A percentile compares a stretch with the other conserved stretches of the same genome.
Evolutionary conservation across 2,888 invertebrate species (phyloP).

Genomic region (Leptinotarsa juncta): DNA sequence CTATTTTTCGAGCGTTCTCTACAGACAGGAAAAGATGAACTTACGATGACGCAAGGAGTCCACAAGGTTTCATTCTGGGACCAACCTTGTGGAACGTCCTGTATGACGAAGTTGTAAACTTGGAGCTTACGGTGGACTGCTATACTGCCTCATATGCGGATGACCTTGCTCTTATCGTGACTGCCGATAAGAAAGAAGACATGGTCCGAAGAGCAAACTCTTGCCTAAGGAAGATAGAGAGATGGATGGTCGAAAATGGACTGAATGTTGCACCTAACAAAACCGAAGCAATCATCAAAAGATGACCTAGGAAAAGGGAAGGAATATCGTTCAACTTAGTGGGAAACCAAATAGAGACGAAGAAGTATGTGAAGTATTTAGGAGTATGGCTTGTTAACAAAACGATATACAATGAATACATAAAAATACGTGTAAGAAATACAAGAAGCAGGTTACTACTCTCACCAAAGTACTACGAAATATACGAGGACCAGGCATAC

Average conservation of each 20-base stretch:
- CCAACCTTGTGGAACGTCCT: too few species aligned
- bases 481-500: background rate
- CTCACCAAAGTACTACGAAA: slow-evolving; percentile 15
- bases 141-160: too few species aligned
- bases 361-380: slow-evolving; percentile 19
- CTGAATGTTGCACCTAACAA: background rate
- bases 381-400: slow-evolving; percentile 19
- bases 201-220: background rate
- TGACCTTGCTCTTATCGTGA: too few species aligned
- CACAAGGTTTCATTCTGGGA: too few species aligned
- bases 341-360: background rate
- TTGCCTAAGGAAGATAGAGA: background rate
- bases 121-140: too few species aligned
- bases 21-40: too few species aligned
- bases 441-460: too few species aligned
- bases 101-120: too few species aligned
- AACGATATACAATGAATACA: background rate
- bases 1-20: too few species aligned
- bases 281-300: background rate
- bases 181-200: background rate
- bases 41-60: too few species aligned
- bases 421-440: too few species aligned
- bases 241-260: background rate
- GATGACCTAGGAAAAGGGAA: slow-evolving; percentile 1
- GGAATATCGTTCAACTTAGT: slow-evolving; percentile 11